These are phyloP conservation scores for Hozukius guyotensis DNA, from an alignment of 2,797 vertebrate species.

Conservation along the genomic window DNA sequence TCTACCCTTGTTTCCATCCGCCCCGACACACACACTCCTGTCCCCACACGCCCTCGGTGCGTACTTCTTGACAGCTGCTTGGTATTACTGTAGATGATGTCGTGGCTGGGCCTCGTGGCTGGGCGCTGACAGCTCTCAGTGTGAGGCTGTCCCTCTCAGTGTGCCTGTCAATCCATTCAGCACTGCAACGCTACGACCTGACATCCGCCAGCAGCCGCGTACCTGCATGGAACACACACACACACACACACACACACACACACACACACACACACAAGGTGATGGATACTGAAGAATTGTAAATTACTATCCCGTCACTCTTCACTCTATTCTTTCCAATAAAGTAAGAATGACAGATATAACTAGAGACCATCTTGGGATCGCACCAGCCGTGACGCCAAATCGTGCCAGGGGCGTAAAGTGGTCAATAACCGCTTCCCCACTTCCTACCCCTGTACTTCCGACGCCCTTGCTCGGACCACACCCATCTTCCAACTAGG, in stretches of 20 bases:
- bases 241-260: background rate
- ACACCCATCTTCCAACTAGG: background rate
- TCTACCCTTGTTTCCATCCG: background rate
- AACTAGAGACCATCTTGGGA: background rate
- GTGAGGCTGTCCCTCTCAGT: conserved; percentile 54
- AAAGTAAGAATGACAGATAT: background rate
- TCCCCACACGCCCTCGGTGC: conserved; percentile 19
- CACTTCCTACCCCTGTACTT: background rate
- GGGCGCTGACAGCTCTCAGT: conserved; percentile 65
- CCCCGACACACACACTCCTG: conserved; percentile 6
- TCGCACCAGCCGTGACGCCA: background rate
- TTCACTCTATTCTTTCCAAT: background rate
- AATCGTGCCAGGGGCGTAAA: background rate
- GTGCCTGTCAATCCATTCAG: conserved; percentile 56
- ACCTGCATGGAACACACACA: conserved; percentile 2
- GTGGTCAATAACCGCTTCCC: background rate
- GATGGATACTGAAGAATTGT: background rate
- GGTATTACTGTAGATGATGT: conserved; percentile 41
- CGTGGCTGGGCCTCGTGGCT: conserved; percentile 39
- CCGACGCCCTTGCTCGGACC: background rate
- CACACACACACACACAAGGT: background rate
- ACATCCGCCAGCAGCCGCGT: conserved; percentile 39
- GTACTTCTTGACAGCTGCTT: conserved; percentile 64
- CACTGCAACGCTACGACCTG: conserved; percentile 47
- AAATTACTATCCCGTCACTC: background rate